phyloP scores from a whole-genome alignment of 2,888 invertebrate genomes.

The Caenorhabditis afra region DNA sequence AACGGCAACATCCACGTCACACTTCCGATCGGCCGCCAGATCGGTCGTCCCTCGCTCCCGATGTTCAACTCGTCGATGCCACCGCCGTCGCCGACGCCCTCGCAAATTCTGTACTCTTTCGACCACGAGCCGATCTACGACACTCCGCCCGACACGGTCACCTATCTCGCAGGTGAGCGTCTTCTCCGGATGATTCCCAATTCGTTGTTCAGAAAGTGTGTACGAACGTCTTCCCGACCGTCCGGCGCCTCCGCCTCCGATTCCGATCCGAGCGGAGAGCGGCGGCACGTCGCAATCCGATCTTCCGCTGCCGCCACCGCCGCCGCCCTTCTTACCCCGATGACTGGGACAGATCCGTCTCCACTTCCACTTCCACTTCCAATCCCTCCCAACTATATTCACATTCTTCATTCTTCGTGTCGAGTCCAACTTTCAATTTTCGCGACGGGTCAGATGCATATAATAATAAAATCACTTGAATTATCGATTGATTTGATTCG shows the following conservation, averaged over 20 bases:
- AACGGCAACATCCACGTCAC: slow-evolving; percentile 77
- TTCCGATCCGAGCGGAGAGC: slow-evolving; percentile 59
- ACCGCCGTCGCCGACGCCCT: slow-evolving; percentile 71
- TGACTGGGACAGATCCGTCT: no score
- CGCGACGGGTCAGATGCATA: slow-evolving; percentile 21
- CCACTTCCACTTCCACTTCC: not conserved
- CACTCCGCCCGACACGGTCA: slow-evolving; percentile 69
- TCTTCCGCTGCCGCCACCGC: slow-evolving; percentile 43
- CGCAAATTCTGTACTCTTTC: slow-evolving; percentile 75
- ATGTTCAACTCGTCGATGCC: slow-evolving; percentile 59
- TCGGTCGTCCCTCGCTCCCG: slow-evolving; percentile 65
- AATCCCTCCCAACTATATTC: slow-evolving; percentile 4
- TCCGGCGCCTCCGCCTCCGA: slow-evolving; percentile 58
- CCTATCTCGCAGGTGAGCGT: slow-evolving; percentile 28
- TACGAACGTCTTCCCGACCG: slow-evolving; percentile 62
- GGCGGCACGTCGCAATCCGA: slow-evolving; percentile 31
- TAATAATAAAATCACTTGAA: not conserved
- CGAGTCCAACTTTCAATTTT: slow-evolving; percentile 58
- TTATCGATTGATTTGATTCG: no score
- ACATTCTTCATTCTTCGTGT: slow-evolving; percentile 48
- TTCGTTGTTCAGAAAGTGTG: slow-evolving; percentile 47
- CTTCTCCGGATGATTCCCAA: not conserved
- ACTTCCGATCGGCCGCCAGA: slow-evolving; percentile 70
- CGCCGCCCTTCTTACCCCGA: slow-evolving; percentile 37
- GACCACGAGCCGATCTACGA: slow-evolving; percentile 78